Conservation (phyloP, 1,140 invertebrate genomes). For the Batillaria attramentaria region DNA sequence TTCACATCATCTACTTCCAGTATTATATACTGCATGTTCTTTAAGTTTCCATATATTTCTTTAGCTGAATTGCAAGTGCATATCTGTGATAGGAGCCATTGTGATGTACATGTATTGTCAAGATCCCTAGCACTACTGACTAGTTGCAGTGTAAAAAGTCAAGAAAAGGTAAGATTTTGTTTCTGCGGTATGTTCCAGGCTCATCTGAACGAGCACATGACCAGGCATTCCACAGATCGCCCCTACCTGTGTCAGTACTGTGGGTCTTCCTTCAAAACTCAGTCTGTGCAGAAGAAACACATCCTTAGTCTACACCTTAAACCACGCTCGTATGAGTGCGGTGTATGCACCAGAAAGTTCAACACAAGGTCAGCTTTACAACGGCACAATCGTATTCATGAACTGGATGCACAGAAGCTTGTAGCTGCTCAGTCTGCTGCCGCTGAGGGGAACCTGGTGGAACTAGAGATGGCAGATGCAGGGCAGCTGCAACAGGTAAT, state of each 20-base stretch:
- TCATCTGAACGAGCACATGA: slow-evolving; percentile 61
- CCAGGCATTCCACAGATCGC: slow-evolving; percentile 70
- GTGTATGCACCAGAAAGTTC: slow-evolving; percentile 68
- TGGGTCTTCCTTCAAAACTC: slow-evolving; percentile 73
- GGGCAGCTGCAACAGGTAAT: neutral
- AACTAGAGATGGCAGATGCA: slow-evolving; percentile 20
- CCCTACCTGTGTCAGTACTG: slow-evolving; percentile 73
- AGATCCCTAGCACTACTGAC: neutral
- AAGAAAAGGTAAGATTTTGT: neutral
- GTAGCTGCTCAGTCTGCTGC: neutral
- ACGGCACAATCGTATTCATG: slow-evolving; percentile 69
- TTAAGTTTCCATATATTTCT: too few relatives aligned
- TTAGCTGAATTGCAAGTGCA: too few relatives aligned
- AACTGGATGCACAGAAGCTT: slow-evolving; percentile 19
- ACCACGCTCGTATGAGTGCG: slow-evolving; percentile 66
- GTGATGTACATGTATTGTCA: neutral
- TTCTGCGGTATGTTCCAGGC: slow-evolving; percentile 44
- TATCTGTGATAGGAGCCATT: too few relatives aligned
- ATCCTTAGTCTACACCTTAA: slow-evolving; percentile 71
- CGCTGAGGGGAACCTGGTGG: slow-evolving; percentile 7
- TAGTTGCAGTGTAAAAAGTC: neutral
- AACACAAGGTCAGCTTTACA: slow-evolving; percentile 72
- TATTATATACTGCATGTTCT: too few relatives aligned
- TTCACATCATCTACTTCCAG: too few relatives aligned
- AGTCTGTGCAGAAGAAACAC: slow-evolving; percentile 72